These are phyloP conservation scores for Poeciliopsis gracilis DNA, from an alignment of 2,797 vertebrate species.

Conservation along the genomic window DNA sequence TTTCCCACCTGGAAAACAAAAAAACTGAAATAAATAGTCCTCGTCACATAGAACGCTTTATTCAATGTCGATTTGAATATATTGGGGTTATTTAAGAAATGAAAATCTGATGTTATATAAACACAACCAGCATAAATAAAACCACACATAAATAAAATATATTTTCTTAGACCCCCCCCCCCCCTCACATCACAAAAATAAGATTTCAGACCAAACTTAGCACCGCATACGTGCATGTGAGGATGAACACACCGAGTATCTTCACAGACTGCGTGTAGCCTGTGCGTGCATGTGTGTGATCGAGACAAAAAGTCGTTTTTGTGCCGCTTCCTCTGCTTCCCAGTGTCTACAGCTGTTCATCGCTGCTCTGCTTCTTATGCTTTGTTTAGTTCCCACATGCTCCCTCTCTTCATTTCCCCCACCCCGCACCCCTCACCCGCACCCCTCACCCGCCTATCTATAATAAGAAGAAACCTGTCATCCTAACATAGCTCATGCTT, in stretches of 20 bases:
- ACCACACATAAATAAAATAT: conserved; percentile 7
- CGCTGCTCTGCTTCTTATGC: conserved; percentile 50
- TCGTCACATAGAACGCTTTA: neutral
- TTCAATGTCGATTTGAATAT: neutral
- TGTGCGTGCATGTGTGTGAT: conserved; percentile 45
- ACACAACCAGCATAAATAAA: neutral
- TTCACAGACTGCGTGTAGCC: conserved; percentile 31
- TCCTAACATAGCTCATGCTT: conserved; percentile 51
- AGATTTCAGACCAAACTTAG: conserved; percentile 19
- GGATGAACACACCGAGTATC: conserved; percentile 39
- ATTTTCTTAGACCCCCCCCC: neutral
- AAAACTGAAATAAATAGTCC: neutral
- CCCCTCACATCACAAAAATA: conserved; percentile 12
- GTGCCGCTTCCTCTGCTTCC: conserved; percentile 41
- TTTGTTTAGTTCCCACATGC: conserved; percentile 60
- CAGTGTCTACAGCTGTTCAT: neutral
- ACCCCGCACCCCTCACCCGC: neutral
- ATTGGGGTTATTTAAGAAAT: neutral
- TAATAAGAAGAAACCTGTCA: conserved; percentile 68
- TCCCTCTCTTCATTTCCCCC: neutral
- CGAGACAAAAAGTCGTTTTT: conserved; percentile 38
- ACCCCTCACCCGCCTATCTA: conserved; percentile 15
- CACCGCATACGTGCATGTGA: conserved; percentile 28
- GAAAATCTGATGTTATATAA: neutral
- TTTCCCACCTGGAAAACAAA: neutral